Conservation (phyloP, 2,797 vertebrate species). For the Threskiornis aethiopicus region DNA sequence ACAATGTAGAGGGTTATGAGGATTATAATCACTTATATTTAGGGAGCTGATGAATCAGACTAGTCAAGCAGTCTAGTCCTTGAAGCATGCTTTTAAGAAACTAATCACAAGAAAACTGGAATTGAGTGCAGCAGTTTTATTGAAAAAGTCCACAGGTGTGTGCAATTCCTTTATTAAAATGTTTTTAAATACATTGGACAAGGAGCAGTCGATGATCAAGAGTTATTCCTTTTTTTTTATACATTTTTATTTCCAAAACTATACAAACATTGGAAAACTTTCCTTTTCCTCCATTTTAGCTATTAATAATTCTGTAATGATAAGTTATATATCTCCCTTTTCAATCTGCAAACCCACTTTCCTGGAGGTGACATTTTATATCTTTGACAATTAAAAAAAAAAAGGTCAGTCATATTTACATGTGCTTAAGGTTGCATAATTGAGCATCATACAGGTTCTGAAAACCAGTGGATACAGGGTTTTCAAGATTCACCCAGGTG, state of each 20-base stretch:
- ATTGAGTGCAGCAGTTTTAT: conserved; percentile 87
- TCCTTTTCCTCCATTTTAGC: conserved; percentile 31
- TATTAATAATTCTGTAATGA: conserved; percentile 72
- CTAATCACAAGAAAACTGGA: not conserved
- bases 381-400: conserved; percentile 63
- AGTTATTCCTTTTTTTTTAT: conserved; percentile 76
- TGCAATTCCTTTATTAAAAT: conserved; percentile 90
- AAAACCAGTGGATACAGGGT: conserved; percentile 57
- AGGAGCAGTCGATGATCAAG: conserved; percentile 66
- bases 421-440: conserved; percentile 80
- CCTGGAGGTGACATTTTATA: conserved; percentile 59
- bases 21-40: not conserved
- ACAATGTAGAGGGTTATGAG: not conserved
- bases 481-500: conserved; percentile 66
- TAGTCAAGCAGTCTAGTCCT: not conserved
- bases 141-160: conserved; percentile 91
- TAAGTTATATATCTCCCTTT: conserved; percentile 74
- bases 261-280: conserved; percentile 72
- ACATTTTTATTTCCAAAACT: conserved; percentile 77
- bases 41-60: not conserved
- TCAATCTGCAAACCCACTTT: conserved; percentile 70
- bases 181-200: conserved; percentile 79
- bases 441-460: conserved; percentile 52
- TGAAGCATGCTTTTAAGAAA: not conserved
- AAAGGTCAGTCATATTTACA: conserved; percentile 82